Evolutionary conservation across 2,888 invertebrate species (phyloP).

Genomic region (Tenthredo distinguenda): DNA sequence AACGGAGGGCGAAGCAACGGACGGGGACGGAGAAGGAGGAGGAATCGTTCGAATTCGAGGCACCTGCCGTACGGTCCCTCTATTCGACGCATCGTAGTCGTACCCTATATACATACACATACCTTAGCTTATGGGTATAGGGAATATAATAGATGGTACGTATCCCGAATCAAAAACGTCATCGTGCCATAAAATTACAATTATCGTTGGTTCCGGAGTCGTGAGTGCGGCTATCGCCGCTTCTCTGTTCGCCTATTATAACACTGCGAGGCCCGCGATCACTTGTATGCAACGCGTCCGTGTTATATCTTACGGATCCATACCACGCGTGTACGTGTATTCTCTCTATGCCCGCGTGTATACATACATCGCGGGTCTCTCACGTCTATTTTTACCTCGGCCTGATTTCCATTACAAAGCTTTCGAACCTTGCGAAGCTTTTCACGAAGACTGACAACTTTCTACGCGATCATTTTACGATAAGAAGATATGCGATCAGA

Average conservation of each 20-base stretch:
- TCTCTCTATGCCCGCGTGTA: background rate
- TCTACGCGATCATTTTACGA: constrained; percentile 57
- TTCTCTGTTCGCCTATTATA: background rate
- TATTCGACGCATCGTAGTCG: background rate
- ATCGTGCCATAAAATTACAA: constrained; percentile 19
- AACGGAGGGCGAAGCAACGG: background rate
- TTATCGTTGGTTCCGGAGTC: background rate
- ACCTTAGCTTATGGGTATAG: background rate
- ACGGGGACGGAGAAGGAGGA: background rate
- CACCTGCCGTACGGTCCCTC: background rate
- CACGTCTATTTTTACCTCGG: constrained; percentile 2
- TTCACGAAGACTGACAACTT: constrained; percentile 53
- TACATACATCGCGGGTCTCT: background rate
- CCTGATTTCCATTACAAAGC: constrained; percentile 49
- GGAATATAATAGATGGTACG: background rate
- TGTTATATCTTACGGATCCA: background rate
- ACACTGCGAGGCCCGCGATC: no score
- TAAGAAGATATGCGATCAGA: constrained; percentile 52
- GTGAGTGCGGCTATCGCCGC: background rate
- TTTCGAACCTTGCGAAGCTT: background rate
- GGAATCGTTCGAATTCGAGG: background rate
- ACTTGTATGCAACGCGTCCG: no score
- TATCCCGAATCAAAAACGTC: background rate
- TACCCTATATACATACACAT: no score
- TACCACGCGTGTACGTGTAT: background rate